Base-by-base conservation (phyloP, 1,140 invertebrate species). In the Paracyclopina nana region DNA sequence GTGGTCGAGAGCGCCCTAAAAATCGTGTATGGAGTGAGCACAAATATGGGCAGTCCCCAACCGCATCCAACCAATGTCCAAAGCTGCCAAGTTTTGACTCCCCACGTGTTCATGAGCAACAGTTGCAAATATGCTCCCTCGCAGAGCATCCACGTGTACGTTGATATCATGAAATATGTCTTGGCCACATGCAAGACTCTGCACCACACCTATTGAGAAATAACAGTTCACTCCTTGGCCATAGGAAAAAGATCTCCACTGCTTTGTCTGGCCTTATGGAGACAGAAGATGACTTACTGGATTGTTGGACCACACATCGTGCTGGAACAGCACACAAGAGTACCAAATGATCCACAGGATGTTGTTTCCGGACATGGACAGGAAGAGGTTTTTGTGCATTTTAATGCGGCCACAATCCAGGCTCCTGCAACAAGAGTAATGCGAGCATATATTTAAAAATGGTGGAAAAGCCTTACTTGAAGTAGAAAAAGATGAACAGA, bases 71-170 rank as follows among this genome's bases (percentile, higher is more conserved):
- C 20, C n/a, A 38, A 16, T n/a, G 34, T 38, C 34, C 34, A 38
- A 38, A 38, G 14, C 20, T 38, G 34, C 34, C 34, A 38, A 38
- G n/a, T n/a, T 38, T 38, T 38, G n/a, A 38, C 34, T 38, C 34
- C n/a, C 34, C 34, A 52, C 12, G 50, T 52, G 24, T 45, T 38
- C 6, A 52, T 44, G 3, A 52, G 50, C 26, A 52, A 18, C 8
- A 52, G 31, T 6, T 45, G 31, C 12, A 52, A 40, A 25, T 52
- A 52, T 9, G 27, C 18, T 6, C 50, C 50, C 41, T 52, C 50
- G 27, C 50, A n/a, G 4, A 52, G 18, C 50, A 52, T 52, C 50
- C 50, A 52, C 20, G 40, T 46, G 50, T 52, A 52, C 16, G 50
- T 52, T 14, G 30, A 46, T 1, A 52, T 11, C 50, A 52, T 52